Evolutionary conservation across 1,140 invertebrate genomes (phyloP), one percentile per base, ranked within the genome.

Genomic region (Drosophila nasuta): DNA sequence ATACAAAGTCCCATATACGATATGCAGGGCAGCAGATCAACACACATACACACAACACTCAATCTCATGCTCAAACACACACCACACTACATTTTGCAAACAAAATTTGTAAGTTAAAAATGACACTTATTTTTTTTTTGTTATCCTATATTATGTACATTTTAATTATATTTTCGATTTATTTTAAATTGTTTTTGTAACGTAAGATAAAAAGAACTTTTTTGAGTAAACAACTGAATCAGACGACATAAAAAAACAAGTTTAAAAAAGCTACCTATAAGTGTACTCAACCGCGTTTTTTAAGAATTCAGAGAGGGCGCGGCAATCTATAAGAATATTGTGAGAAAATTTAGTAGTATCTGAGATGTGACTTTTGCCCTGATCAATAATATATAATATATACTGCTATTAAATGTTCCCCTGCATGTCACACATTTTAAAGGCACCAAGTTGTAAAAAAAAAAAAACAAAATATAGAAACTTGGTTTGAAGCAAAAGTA

Each of bases 71-170:
- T 38, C 6, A 49, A 30, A 51, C 17, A 51, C 15, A 38, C 28
- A 30, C 25, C 25, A 56, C 1, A 41, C 20, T 38, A 57, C 15
- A 57, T 41, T 25, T 57, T 57, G 54, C 33, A 38, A 25, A 10
- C 54, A 38, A 64, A 64, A 64, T 43, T 64, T 4, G 13, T 43
- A 28, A 43, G 62, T 38, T 64, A 28, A 38, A 38, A 38, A 28
- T 30, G 20, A 41, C 2, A 15, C 11, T n/a, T 64, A 28, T 13
- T 15, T 63, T 43, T 63, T 43, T 64, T 63, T 63, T 30, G 13
- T 54, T 54, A 33, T 54, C 28, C n/a, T n/a, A 17, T 35, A 63
- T 13, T 35, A 30, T 60, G 8, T 17, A 46, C 25, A 35, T 25
- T 49, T 48, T 13, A 17, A 54, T 52, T 17, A 33, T 30, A 64